These are phyloP conservation scores for Hyla sarda DNA, from an alignment of 2,113 vertebrate species.

Conservation along the genomic window DNA sequence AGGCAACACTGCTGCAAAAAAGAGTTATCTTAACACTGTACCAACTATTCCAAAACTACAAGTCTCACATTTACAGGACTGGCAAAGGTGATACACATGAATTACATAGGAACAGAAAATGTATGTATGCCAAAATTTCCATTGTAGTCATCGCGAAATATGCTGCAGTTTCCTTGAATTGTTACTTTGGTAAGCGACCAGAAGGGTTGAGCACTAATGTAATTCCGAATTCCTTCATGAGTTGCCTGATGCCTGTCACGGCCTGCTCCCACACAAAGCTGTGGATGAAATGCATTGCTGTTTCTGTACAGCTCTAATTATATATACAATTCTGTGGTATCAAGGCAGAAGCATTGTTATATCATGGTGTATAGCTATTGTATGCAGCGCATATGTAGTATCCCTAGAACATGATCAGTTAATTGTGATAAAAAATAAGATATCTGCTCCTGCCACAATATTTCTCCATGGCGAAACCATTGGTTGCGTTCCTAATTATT, in stretches of 20 bases:
- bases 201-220: constrained; percentile 15
- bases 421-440: constrained; percentile 2
- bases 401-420: not conserved
- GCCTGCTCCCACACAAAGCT: not conserved
- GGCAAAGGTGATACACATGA: too few relatives aligned
- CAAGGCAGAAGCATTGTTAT: not conserved
- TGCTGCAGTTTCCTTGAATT: constrained; percentile 13
- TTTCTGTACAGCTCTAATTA: not conserved
- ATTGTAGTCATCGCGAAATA: not conserved
- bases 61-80: too few relatives aligned
- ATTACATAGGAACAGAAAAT: too few relatives aligned
- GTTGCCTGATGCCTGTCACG: constrained; percentile 22
- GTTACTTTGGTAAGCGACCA: not conserved
- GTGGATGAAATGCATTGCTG: not conserved
- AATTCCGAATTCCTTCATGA: constrained; percentile 9
- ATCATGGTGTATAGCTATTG: not conserved
- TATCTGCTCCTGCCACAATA: not conserved
- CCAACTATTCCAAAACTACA: too few relatives aligned
- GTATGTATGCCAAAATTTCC: not conserved
- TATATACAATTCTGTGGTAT: not conserved
- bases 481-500: constrained; percentile 45
- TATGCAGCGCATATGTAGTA: not conserved
- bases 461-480: constrained; percentile 12
- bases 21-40: too few relatives aligned
- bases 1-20: too few relatives aligned